Conservation (phyloP, 1,140 invertebrate genomes). For the Psix sp. region DNA sequence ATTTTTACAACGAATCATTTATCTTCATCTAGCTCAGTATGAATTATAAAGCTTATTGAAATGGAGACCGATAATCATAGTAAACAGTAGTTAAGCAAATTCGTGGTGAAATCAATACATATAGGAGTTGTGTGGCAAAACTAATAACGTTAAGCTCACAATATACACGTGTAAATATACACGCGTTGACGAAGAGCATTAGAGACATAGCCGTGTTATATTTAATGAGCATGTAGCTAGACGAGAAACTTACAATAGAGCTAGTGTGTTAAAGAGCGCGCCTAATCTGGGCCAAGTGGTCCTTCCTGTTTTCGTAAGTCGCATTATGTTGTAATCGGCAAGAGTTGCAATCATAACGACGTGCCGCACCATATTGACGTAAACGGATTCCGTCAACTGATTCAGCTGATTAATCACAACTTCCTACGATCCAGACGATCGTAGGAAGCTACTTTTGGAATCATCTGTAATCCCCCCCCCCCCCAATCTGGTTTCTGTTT, state of each 20-base stretch:
- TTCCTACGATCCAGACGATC: too few species aligned
- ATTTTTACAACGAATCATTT: too few species aligned
- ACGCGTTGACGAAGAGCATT: too few species aligned
- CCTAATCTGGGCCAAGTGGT: slow-evolving; percentile 70
- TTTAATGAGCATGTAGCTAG: slow-evolving; percentile 56
- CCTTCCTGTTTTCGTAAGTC: slow-evolving; percentile 68
- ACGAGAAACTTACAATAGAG: slow-evolving; percentile 44
- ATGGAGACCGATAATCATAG: too few species aligned
- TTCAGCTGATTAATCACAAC: slow-evolving; percentile 48
- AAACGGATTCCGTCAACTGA: slow-evolving; percentile 53
- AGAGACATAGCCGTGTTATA: slow-evolving; percentile 43
- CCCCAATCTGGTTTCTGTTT: background rate
- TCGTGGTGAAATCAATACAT: too few species aligned
- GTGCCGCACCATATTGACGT: slow-evolving; percentile 30
- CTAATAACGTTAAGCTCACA: too few species aligned
- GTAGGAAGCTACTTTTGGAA: slow-evolving; percentile 16
- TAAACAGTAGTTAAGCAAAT: too few species aligned
- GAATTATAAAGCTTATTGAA: too few species aligned
- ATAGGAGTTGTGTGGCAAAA: too few species aligned
- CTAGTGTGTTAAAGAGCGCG: slow-evolving; percentile 58
- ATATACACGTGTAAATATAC: too few species aligned
- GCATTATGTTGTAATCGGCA: slow-evolving; percentile 49
- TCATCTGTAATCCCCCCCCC: background rate
- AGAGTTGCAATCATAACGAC: slow-evolving; percentile 14
- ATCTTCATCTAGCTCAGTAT: too few species aligned